A percentile compares a stretch with the other conserved stretches of the same genome.
phyloP scores from a whole-genome alignment of 2,888 invertebrate species.

The Temnothorax rugatulus region DNA sequence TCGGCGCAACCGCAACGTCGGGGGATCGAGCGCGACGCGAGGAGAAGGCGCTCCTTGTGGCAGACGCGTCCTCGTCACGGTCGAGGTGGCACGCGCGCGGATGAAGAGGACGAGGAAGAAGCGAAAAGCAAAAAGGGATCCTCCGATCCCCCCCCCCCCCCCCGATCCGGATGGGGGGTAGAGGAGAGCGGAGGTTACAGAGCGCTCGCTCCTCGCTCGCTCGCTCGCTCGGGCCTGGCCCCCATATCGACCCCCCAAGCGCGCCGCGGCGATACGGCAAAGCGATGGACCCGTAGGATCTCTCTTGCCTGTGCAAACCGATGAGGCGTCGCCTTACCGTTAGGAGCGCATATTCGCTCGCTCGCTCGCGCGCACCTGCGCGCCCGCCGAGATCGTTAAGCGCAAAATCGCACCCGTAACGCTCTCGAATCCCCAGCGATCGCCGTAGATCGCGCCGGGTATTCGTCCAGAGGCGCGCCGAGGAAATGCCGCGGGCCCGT shows the following conservation, averaged over 20 bases:
- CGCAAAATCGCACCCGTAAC: constrained; percentile 79
- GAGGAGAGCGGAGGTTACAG: constrained; percentile 1
- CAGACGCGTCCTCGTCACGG: constrained; percentile 55
- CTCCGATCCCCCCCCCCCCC: no score
- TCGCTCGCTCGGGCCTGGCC: constrained; percentile 10
- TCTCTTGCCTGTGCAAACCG: constrained; percentile 75
- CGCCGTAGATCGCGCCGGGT: constrained; percentile 52
- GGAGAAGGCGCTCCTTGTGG: constrained; percentile 51
- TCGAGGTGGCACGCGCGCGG: constrained; percentile 51
- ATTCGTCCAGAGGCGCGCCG: constrained; percentile 45
- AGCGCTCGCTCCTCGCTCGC: constrained; percentile 26
- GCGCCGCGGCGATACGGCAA: constrained; percentile 4
- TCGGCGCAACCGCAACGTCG: constrained; percentile 29
- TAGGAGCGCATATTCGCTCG: constrained; percentile 75
- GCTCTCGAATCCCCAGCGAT: constrained; percentile 64
- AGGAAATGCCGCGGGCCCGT: constrained; percentile 32
- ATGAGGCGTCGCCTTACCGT: constrained; percentile 82
- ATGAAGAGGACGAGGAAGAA: constrained; percentile 34
- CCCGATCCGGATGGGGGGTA: background rate
- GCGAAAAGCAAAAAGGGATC: constrained; percentile 26
- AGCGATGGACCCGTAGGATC: constrained; percentile 69
- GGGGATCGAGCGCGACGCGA: constrained; percentile 27
- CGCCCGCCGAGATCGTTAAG: constrained; percentile 77
- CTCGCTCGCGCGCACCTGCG: constrained; percentile 67
- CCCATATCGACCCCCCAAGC: constrained; percentile 28